Percentiles rank a stretch among this genome's conserved stretches.
These are phyloP conservation scores for Drosophila pseudoobscura DNA, from an alignment of 1,140 invertebrate species.

Conservation along the genomic window DNA sequence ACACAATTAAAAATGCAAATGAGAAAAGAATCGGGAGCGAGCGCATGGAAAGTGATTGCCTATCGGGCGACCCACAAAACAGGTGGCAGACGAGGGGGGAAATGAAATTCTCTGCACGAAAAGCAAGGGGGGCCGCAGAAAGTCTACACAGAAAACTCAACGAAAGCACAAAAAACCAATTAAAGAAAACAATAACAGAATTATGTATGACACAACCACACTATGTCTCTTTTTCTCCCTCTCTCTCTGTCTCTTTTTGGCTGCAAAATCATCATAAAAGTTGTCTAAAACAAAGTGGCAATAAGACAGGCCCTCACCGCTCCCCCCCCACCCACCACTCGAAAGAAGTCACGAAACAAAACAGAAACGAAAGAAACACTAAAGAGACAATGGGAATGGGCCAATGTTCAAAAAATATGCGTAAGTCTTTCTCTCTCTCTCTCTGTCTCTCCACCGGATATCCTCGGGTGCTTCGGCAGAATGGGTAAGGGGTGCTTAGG, in stretches of 20 bases:
- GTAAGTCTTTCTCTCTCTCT: slow-evolving; percentile 11
- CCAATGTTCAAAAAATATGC: slow-evolving; percentile 41
- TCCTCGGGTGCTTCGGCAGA: slow-evolving; percentile 40
- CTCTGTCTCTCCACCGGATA: slow-evolving; percentile 50
- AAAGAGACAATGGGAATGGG: slow-evolving; percentile 40
- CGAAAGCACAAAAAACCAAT: slow-evolving; percentile 42
- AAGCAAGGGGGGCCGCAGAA: background rate
- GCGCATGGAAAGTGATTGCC: slow-evolving; percentile 71
- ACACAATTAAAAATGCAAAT: slow-evolving; percentile 71
- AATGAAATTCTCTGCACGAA: slow-evolving; percentile 29
- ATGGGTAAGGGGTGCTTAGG: background rate
- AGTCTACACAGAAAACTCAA: slow-evolving; percentile 3
- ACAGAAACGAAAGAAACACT: slow-evolving; percentile 6
- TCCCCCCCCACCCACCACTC: background rate
- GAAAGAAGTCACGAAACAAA: slow-evolving; percentile 23
- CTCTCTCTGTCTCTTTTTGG: slow-evolving; percentile 24
- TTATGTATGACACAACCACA: slow-evolving; percentile 63
- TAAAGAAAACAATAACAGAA: slow-evolving; percentile 52
- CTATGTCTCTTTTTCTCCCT: too few relatives aligned
- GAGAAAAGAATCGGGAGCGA: slow-evolving; percentile 40
- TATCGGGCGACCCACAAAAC: slow-evolving; percentile 53
- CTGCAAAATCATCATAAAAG: slow-evolving; percentile 65
- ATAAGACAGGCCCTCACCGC: slow-evolving; percentile 21
- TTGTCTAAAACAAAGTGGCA: slow-evolving; percentile 54
- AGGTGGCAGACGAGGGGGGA: background rate